These are phyloP conservation scores for Botrylloides violaceus DNA, from an alignment of 23 tunicate species.

Conservation along the genomic window DNA sequence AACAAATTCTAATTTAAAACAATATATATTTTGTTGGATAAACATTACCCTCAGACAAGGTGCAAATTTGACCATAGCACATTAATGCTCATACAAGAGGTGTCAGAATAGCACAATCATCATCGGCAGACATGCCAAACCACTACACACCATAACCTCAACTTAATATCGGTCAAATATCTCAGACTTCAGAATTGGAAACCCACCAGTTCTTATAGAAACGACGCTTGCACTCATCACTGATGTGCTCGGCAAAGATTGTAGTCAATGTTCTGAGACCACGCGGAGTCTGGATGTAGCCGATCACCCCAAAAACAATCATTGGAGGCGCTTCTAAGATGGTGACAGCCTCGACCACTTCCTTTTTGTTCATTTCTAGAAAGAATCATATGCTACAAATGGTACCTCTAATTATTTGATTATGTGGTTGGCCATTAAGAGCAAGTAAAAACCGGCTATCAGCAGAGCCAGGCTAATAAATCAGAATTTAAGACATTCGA, in stretches of 20 bases:
- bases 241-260: slow-evolving; percentile 95
- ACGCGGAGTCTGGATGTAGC: slow-evolving; percentile 95
- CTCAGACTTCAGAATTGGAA: background rate
- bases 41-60: slow-evolving; percentile 11
- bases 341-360: slow-evolving; percentile 96
- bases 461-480: background rate
- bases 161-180: background rate
- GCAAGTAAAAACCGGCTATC: background rate
- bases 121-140: slow-evolving; percentile 14
- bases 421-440: background rate
- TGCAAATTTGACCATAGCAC: slow-evolving; percentile 27
- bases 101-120: slow-evolving; percentile 71
- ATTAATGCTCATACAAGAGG: slow-evolving; percentile 48
- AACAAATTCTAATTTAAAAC: too few relatives aligned
- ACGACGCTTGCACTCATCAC: slow-evolving; percentile 97
- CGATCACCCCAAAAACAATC: slow-evolving; percentile 90
- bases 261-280: slow-evolving; percentile 88
- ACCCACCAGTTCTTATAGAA: slow-evolving; percentile 98
- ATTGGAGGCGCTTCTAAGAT: slow-evolving; percentile 97
- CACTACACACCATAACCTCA: background rate
- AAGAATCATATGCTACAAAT: too few relatives aligned
- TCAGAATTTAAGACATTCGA: slow-evolving; percentile 26
- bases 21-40: too few relatives aligned
- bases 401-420: background rate
- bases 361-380: slow-evolving; percentile 93